Evolutionary conservation across 2,797 vertebrate genomes (phyloP), one percentile per base, ranked within the genome.

Genomic region (Brotula barbata): DNA sequence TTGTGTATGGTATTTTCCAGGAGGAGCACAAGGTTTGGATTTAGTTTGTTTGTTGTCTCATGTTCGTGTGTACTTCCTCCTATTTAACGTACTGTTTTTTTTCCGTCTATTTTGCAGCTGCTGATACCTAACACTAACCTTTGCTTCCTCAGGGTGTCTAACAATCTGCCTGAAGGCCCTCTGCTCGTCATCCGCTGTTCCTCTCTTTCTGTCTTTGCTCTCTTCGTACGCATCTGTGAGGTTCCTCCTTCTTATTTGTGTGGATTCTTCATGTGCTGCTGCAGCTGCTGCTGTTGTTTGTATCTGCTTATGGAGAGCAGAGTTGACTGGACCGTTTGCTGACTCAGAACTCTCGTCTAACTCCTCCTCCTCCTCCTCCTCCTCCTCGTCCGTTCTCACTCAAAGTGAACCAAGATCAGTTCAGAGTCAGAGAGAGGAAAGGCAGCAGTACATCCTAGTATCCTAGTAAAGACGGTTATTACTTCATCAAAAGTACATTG

Each of bases 1-100:
- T 70, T 57, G 55, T 73, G 70, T 88, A 60, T 88, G 48, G 85
- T 91, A 68, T 86, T 90, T 89, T 71, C 83, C 93, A 98, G 96
- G 94, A 93, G 82, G 92, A 93, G 34, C 92, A 95, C 79, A 95
- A 98, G 96, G 96, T 98, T 97, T 95, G 95, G 84, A 90, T 87
- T 47, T 56, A 10, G 81, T 72, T 86, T 73, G 6, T 3, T 80
- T 72, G 47, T 79, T 34, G 15, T 42, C 78, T 76, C 85, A 51
- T 48, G 48, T 62, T 72, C 50, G 71, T 66, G 66, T 39, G 58
- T 43, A 33, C 22, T 39, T 48, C 34, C 40, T 21, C 54, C 11
- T 46, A 47, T 49, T 68, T 41, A 3, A 64, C 51, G 42, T 9
- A 33, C 31, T 22, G 40, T 50, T 64, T 42, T 36, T 28, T 23